Evolutionary conservation across 2,113 vertebrate genomes (phyloP).

Genomic region (Cynopterus brachyotis): DNA sequence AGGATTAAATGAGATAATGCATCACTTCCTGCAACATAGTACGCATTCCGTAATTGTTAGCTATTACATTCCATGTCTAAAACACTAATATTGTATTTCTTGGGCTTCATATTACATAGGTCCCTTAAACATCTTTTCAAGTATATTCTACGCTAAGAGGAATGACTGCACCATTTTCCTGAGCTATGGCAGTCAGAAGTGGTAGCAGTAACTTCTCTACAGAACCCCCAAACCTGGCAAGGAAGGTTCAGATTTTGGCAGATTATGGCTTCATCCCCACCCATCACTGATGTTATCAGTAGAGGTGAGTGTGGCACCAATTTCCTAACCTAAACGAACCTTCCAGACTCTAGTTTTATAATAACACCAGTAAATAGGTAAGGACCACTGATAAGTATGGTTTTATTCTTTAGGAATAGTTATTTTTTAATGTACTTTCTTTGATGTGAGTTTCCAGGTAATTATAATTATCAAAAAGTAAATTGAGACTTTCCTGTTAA

Average conservation of each 20-base stretch:
- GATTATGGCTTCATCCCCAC: slow-evolving; percentile 28
- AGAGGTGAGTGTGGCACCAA: slow-evolving; percentile 59
- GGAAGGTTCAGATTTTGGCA: neutral
- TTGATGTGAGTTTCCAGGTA: slow-evolving; percentile 13
- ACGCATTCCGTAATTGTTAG: slow-evolving; percentile 39
- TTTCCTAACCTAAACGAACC: slow-evolving; percentile 16
- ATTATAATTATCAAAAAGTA: slow-evolving; percentile 20
- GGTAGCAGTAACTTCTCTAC: slow-evolving; percentile 45
- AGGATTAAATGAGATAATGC: slow-evolving; percentile 19
- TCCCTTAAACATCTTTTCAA: slow-evolving; percentile 32
- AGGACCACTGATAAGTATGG: neutral
- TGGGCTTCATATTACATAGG: slow-evolving; percentile 42
- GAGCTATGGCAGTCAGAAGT: slow-evolving; percentile 50
- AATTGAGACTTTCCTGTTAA: slow-evolving; percentile 40
- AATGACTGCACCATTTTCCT: slow-evolving; percentile 57
- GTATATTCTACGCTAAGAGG: slow-evolving; percentile 24
- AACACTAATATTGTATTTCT: slow-evolving; percentile 36
- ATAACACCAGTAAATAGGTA: neutral
- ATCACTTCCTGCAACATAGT: slow-evolving; percentile 40
- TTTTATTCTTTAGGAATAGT: neutral
- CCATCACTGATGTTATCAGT: slow-evolving; percentile 43
- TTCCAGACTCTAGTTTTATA: neutral
- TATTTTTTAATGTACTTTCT: neutral
- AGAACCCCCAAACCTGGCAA: slow-evolving; percentile 40
- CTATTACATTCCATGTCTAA: slow-evolving; percentile 23